Percentiles rank a stretch among this genome's conserved stretches.
Conservation (phyloP, 2,113 vertebrate genomes). For the Pontoporia blainvillei region DNA sequence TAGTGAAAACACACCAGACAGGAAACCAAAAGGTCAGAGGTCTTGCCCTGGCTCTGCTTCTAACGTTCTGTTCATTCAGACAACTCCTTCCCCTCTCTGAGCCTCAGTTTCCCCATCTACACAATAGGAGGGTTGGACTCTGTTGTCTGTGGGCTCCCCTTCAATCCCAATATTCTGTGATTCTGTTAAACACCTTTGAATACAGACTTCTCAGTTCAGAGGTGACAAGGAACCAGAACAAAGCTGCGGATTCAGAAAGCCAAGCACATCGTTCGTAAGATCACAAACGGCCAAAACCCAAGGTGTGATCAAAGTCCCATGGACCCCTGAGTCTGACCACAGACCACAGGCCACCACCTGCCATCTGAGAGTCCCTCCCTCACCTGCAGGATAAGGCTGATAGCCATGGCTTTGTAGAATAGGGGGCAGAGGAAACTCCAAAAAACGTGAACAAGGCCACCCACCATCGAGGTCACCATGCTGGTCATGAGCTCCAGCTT, state of each 20-base stretch:
- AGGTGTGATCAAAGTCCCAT: background rate
- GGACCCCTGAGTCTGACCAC: background rate
- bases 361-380: background rate
- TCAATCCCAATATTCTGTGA: background rate
- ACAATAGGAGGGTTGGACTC: background rate
- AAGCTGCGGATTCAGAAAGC: background rate
- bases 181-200: background rate
- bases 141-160: background rate
- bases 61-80: fast-evolving
- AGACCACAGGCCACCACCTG: background rate
- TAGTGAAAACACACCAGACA: background rate
- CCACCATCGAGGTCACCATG: slow-evolving; percentile 17
- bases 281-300: background rate
- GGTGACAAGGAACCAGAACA: background rate
- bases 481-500: slow-evolving; percentile 8
- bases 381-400: slow-evolving; percentile 50
- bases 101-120: background rate
- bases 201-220: background rate
- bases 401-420: slow-evolving; percentile 22
- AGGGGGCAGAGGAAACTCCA: background rate
- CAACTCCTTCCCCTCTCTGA: background rate
- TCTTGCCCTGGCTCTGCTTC: background rate
- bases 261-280: background rate
- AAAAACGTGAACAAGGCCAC: slow-evolving; percentile 32
- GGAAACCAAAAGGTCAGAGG: background rate